Base-by-base conservation (phyloP, 2,113 vertebrate species). In the Pelvicachromis taeniatus region DNA sequence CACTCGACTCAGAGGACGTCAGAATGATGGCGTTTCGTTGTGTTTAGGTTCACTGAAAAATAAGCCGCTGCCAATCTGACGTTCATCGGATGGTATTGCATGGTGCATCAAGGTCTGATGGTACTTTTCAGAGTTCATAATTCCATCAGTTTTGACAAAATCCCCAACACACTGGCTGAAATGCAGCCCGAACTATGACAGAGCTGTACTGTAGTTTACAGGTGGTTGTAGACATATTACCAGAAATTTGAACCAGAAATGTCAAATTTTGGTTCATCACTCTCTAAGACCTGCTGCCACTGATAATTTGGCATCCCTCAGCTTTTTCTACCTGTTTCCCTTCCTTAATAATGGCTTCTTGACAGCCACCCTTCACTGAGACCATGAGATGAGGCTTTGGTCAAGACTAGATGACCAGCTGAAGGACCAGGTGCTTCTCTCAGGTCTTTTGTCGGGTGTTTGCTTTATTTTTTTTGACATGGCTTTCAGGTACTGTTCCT, bases 41-140 rank as follows among this genome's bases (percentile, higher is more conserved):
- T 58, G 26, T 42, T 68, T 68, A 23, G 63, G 45, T 16, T 48
- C 14, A 16, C 2, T 40, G 42, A 45, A 45, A 45, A 45, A 38
- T 38, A 63, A 63, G 59, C 31, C n/a, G 33, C 33, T 65, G 61
- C 61, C 63, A 23, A n/a, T 68, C 63, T 42, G 35, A 68, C 2
- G 4, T n/a, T 42, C 23, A 23, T 35, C 35, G 42, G n/a, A 68
- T 16, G 38, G 63, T 23, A 68, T 40, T 23, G 35, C 35, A 40
- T 14, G 35, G 35, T 68, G 63, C 58, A 65, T 65, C 61, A 65
- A 9, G 40, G 11, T 40, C 19, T 13, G 59, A 26, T 33, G 58
- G 16, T 59, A 59, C 6, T 21, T 61, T 61, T 61, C 58, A 33
- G 33, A 7, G 31, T 68, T 65, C 11, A 40, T 40, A 68, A 68